Percentiles rank a stretch among this genome's conserved stretches.
phyloP scores from a whole-genome alignment of 2,113 vertebrate genomes.

The Takifugu flavidus region DNA sequence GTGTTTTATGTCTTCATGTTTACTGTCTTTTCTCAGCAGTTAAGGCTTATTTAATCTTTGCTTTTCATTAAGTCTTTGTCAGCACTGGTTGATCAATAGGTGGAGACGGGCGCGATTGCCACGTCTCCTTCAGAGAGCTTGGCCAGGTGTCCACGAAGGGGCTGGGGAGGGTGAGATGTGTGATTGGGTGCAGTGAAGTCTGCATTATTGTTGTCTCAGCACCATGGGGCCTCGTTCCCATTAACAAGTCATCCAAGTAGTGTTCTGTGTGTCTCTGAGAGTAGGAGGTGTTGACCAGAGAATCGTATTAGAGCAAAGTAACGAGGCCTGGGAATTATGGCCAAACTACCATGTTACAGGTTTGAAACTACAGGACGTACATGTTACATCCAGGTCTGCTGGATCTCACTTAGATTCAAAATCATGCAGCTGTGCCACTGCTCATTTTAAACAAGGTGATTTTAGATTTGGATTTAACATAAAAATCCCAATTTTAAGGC shows the following conservation, averaged over 20 bases:
- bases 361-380: background rate
- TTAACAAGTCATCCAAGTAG: constrained; percentile 24
- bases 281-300: constrained; percentile 31
- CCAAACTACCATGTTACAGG: constrained; percentile 9
- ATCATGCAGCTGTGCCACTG: too few relatives aligned
- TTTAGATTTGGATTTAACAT: too few relatives aligned
- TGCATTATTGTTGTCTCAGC: constrained; percentile 31
- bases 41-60: constrained; percentile 39
- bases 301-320: constrained; percentile 33
- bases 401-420: background rate
- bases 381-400: background rate
- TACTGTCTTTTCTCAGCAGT: background rate
- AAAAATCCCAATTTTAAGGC: too few relatives aligned
- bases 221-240: constrained; percentile 23
- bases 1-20: background rate
- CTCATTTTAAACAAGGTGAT: too few relatives aligned
- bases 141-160: constrained; percentile 2
- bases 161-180: constrained; percentile 15
- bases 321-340: background rate
- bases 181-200: background rate
- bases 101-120: constrained; percentile 20
- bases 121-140: constrained; percentile 9
- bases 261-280: constrained; percentile 20
- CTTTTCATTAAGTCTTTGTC: constrained; percentile 57
- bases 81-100: constrained; percentile 43